A percentile compares a stretch with the other conserved stretches of the same genome.
Evolutionary conservation across 2,113 vertebrate species (phyloP).

Genomic region (Vidua chalybeata): DNA sequence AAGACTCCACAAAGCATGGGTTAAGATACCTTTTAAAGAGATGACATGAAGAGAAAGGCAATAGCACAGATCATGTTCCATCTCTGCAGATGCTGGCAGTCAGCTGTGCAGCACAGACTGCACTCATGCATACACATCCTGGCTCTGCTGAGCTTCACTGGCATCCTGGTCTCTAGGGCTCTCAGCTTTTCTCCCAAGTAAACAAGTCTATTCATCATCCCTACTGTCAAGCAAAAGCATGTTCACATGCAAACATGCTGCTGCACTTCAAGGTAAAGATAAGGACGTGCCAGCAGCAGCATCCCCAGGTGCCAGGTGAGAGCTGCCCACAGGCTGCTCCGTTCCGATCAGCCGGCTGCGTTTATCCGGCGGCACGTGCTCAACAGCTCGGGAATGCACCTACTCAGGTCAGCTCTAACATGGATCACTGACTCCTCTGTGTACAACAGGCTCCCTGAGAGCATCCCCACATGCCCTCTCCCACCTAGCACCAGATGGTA

Average conservation of each 20-base stretch:
- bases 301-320: neutral
- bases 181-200: neutral
- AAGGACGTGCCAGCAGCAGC: slow-evolving; percentile 15
- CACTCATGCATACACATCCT: neutral
- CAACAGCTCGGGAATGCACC: neutral
- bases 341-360: neutral
- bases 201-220: slow-evolving; percentile 17
- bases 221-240: neutral
- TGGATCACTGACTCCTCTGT: neutral
- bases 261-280: slow-evolving; percentile 19
- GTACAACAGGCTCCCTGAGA: neutral
- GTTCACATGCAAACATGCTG: neutral
- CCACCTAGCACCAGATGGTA: neutral
- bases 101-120: neutral
- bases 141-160: neutral
- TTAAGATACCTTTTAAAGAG: neutral
- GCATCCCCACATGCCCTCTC: neutral
- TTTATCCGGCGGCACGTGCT: neutral
- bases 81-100: neutral
- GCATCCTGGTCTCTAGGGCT: neutral
- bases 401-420: neutral
- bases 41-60: neutral
- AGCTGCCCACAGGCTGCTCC: slow-evolving; percentile 20
- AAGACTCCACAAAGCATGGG: neutral
- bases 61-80: neutral